Conservation (phyloP, 2,888 invertebrate genomes). For the Phrixothrix hirtus region DNA sequence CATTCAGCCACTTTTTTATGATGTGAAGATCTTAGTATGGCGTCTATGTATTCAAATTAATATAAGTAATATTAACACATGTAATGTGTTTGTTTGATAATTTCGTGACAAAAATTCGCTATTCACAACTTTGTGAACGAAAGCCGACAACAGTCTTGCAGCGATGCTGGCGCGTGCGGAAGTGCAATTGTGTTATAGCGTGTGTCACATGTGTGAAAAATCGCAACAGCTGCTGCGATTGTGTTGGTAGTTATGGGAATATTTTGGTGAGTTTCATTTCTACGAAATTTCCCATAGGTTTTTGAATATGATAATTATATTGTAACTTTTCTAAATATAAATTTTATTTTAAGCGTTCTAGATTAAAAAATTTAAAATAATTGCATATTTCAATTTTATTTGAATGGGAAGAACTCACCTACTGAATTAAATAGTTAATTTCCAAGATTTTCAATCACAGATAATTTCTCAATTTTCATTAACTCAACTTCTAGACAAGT, state of each 20-base stretch:
- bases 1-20: conserved; percentile 33
- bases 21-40: conserved; percentile 28
- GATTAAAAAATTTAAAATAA: too few species aligned
- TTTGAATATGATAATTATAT: too few species aligned
- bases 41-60: conserved; percentile 30
- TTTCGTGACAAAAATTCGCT: conserved; percentile 23
- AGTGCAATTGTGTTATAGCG: conserved; percentile 24
- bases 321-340: too few species aligned
- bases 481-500: too few species aligned
- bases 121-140: conserved; percentile 19
- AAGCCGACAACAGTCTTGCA: conserved; percentile 21
- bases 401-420: too few species aligned
- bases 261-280: conserved; percentile 25
- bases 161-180: conserved; percentile 34
- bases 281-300: too few species aligned
- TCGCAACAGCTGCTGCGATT: conserved; percentile 19
- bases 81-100: conserved; percentile 19
- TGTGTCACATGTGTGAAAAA: conserved; percentile 22
- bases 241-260: conserved; percentile 15
- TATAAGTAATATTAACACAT: conserved; percentile 22
- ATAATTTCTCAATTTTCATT: too few species aligned
- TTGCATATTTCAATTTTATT: too few species aligned
- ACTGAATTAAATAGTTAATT: too few species aligned
- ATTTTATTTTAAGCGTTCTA: too few species aligned
- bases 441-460: too few species aligned